These are phyloP conservation scores for Phyllotreta cruciferae DNA, from an alignment of 2,888 invertebrate species.

Conservation along the genomic window DNA sequence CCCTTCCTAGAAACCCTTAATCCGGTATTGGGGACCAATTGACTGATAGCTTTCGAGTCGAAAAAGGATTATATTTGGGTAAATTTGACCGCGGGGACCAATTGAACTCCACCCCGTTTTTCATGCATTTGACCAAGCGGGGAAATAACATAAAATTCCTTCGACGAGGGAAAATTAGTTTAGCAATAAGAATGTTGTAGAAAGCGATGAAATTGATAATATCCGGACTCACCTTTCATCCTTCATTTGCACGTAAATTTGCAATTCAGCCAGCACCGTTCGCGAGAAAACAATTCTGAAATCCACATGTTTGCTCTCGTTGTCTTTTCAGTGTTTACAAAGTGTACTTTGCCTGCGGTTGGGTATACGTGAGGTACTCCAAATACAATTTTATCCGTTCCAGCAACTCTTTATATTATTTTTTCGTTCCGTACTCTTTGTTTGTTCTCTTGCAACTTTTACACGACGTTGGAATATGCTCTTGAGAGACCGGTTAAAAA, in stretches of 20 bases:
- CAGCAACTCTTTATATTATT: conserved; percentile 22
- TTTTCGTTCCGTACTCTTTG: conserved; percentile 22
- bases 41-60: no score
- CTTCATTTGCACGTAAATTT: conserved; percentile 20
- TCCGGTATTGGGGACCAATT: no score
- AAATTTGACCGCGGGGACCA: no score
- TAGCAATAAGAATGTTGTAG: no score
- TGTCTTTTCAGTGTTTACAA: conserved; percentile 76
- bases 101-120: no score
- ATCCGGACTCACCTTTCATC: conserved; percentile 5
- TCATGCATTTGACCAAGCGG: no score
- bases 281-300: conserved; percentile 21
- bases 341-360: conserved; percentile 87
- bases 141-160: no score
- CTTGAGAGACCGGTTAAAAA: conserved; percentile 1
- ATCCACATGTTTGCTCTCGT: conserved; percentile 49
- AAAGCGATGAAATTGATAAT: neutral
- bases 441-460: conserved; percentile 18
- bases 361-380: conserved; percentile 83
- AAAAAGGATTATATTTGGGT: no score
- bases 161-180: no score
- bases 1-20: no score
- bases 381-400: conserved; percentile 37
- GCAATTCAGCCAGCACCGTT: conserved; percentile 18
- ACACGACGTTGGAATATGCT: conserved; percentile 18